phyloP scores from a whole-genome alignment of 2,797 vertebrate species.

The Chaenodraco wilsoni region DNA sequence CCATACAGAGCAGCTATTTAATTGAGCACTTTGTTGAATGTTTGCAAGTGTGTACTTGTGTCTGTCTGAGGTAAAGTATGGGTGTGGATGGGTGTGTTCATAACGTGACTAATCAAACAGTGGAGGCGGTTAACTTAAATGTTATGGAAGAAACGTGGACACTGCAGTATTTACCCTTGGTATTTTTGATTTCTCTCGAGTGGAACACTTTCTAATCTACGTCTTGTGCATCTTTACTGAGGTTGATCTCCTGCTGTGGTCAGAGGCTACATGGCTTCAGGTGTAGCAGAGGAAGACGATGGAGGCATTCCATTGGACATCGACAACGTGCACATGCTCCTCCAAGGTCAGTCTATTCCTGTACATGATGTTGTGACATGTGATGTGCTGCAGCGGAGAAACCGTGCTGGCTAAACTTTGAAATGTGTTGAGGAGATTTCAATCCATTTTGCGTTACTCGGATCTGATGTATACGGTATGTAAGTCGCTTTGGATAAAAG shows the following conservation, averaged over 20 bases:
- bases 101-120: conserved; percentile 48
- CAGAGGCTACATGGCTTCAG: conserved; percentile 83
- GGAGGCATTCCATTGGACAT: conserved; percentile 84
- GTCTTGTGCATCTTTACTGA: conserved; percentile 3
- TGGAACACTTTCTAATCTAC: neutral
- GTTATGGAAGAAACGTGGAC: neutral
- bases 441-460: neutral
- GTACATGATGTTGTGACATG: conserved; percentile 29
- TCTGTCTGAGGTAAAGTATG: conserved; percentile 30
- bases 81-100: conserved; percentile 53
- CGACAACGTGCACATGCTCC: conserved; percentile 86
- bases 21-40: conserved; percentile 33
- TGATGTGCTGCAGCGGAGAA: conserved; percentile 8
- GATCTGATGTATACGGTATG: neutral
- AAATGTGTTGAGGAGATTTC: neutral
- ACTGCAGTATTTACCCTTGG: neutral
- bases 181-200: neutral
- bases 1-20: neutral
- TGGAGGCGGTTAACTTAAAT: neutral
- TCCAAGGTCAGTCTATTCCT: conserved; percentile 87
- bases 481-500: no score
- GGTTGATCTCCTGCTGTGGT: neutral
- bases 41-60: conserved; percentile 57
- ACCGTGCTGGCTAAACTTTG: neutral
- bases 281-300: conserved; percentile 67